Base-by-base conservation (phyloP, 2,888 invertebrate species). In the Yponomeuta malinellus region DNA sequence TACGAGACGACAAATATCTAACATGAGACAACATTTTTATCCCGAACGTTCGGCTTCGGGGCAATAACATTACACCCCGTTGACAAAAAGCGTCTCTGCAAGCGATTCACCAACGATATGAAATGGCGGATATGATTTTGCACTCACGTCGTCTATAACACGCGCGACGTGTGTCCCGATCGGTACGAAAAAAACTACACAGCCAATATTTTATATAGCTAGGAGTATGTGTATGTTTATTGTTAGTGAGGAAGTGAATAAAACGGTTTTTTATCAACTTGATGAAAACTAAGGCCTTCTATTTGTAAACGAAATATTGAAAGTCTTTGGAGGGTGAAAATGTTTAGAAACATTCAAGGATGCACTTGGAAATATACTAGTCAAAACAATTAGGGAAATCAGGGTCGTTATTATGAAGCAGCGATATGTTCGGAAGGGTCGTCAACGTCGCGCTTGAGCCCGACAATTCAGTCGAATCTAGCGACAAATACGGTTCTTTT, bases 61-160 rank as follows among this genome's bases (percentile, higher is more conserved):
- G 52, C 52, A 59, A 59, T 59, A 59, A 59, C 52, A 59, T 59
- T 59, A 59, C 52, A 5, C 15, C 43, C 15, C 52, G 52, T 59
- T 15, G 52, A 59, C 52, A 59, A 59, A 59, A 59, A 59, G 12
- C 15, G 52, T 59, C 52, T 15, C 52, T 2, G 52, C 52, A 59
- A 59, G 15, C 52, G 52, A 52, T 52, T 52, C 52, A 10, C 10
- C 52, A 9, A 10, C 52, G 52, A 59, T 59, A 59, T 15, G 52
- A 59, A 59, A 59, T 59, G 52, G 52, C 52, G 52, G 52, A 59
- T 59, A 59, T 59, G 52, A 59, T 59, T 59, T 59, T 59, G 52
- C 52, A 59, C 52, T 59, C 52, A 59, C 43, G 43, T 6, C 43
- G 8, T 43, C 43, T 43, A 43, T 43, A 43, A 43, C 52, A 59